Conservation (phyloP, 2,113 vertebrate genomes). For the Andinoacara biseriatus region DNA sequence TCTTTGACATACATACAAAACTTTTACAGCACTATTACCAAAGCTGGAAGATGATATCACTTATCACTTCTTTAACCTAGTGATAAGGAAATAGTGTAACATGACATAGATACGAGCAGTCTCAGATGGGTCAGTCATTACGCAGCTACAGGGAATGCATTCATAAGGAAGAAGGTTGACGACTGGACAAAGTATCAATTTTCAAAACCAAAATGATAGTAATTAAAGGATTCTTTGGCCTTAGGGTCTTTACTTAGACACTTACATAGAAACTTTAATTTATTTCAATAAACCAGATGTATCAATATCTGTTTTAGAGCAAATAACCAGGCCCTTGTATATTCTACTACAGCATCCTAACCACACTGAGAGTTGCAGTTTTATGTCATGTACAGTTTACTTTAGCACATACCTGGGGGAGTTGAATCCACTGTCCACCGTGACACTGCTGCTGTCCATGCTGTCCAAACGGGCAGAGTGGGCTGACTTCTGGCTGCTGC, state of each 20-base stretch:
- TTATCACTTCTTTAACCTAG: neutral
- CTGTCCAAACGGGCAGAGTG: conserved; percentile 97
- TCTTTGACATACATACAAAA: neutral
- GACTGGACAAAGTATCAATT: neutral
- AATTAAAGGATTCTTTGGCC: neutral
- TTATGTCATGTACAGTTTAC: neutral
- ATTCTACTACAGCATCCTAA: neutral
- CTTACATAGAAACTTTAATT: neutral
- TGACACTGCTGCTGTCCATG: conserved; percentile 99
- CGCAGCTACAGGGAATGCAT: neutral
- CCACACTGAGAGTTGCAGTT: neutral
- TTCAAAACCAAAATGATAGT: too few species aligned
- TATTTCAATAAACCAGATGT: neutral
- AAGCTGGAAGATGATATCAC: neutral
- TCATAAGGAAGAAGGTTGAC: neutral
- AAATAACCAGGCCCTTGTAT: neutral
- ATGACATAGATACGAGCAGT: neutral
- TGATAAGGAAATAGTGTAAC: neutral
- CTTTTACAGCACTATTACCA: neutral
- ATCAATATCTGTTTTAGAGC: neutral
- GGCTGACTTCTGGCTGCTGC: conserved; percentile 93
- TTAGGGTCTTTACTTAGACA: neutral
- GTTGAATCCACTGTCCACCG: conserved; percentile 99
- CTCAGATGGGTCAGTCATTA: neutral
- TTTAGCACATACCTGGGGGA: conserved; percentile 92